phyloP scores from a whole-genome alignment of 1,140 invertebrate species.

The Listronotus oregonensis region DNA sequence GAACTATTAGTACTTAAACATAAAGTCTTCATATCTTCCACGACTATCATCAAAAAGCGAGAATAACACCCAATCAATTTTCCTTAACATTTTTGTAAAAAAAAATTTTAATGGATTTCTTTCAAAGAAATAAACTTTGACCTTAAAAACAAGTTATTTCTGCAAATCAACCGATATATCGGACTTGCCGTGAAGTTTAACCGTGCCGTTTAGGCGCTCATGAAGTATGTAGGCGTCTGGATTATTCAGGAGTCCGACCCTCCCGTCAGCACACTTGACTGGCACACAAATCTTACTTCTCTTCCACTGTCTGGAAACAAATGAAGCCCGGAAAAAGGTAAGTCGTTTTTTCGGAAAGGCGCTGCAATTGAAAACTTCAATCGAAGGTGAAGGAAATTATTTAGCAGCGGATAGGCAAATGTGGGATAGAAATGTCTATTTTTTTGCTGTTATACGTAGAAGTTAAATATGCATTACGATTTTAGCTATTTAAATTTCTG shows the following conservation, averaged over 20 bases:
- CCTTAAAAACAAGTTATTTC: too few species aligned
- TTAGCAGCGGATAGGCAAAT: slow-evolving; percentile 15
- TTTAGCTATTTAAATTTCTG: too few species aligned
- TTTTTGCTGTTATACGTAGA: too few species aligned
- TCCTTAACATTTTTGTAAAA: too few species aligned
- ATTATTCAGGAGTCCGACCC: slow-evolving; percentile 53
- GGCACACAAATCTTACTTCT: slow-evolving; percentile 54
- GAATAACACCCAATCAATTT: too few species aligned
- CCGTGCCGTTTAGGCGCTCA: slow-evolving; percentile 52
- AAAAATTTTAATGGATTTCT: too few species aligned
- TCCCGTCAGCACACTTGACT: slow-evolving; percentile 54
- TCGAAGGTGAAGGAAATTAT: slow-evolving; percentile 20
- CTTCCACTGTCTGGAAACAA: slow-evolving; percentile 27
- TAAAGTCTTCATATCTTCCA: too few species aligned
- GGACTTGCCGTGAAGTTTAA: slow-evolving; percentile 42
- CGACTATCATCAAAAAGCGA: too few species aligned
- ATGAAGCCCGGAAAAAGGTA: slow-evolving; percentile 29
- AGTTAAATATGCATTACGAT: too few species aligned
- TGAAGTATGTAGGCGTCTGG: slow-evolving; percentile 52
- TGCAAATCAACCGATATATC: neutral
- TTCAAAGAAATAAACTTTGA: too few species aligned
- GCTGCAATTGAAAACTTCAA: slow-evolving; percentile 15
- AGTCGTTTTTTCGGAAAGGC: slow-evolving; percentile 22
- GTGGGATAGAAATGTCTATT: neutral
- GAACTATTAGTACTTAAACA: too few species aligned